Base-by-base conservation (phyloP, 2,113 vertebrate species). In the Siniperca knerii region DNA sequence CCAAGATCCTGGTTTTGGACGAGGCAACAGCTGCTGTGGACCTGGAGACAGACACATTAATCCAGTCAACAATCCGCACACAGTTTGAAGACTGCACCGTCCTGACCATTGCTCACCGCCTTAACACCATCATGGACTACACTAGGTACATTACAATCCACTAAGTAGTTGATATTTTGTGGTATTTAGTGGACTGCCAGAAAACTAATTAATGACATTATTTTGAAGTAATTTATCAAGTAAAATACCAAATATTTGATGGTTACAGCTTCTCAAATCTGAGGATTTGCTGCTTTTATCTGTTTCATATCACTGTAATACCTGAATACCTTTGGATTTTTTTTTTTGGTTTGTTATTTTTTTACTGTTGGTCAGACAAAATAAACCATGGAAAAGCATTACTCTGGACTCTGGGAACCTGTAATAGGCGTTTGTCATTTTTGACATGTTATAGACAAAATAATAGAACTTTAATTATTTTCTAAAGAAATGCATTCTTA, bases 1-100 rank as follows among this genome's bases (percentile, higher is more conserved):
- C 97, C 64, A 97, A 96, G 91, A 96, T 99, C 90, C 94, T 99
- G 77, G 88, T 99, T 78, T 92, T 99, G 86, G 98, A 99, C 2
- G 98, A 99, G 90, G 98, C 98, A 12, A 99, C 97, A 0, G 97
- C 97, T 11, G 96, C 97, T 0, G 96, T 99, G 89, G 98, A 99
- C 89, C 87, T 96, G 25, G 97, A 98, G 82, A 99, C 97, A 0
- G 98, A 99, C 92, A 96, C 91, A 0, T 97, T 97, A 83, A 97
- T 99, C 77, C 98, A 98, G 90, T 94, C 93, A 0, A 96, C 96
- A 73, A 96, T 99, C 13, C 94, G 95, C 86, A 93, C 89, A 33
- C 97, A 97, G 91, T 97, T 99, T 93, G 95, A 96, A 4, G 96
- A 93, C 83, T 97, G 98, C 94, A 99, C 98, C 0, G 96, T 99